These are phyloP conservation scores for Hephaestus fuliginosus DNA, from an alignment of 2,797 vertebrate species.

Conservation along the genomic window DNA sequence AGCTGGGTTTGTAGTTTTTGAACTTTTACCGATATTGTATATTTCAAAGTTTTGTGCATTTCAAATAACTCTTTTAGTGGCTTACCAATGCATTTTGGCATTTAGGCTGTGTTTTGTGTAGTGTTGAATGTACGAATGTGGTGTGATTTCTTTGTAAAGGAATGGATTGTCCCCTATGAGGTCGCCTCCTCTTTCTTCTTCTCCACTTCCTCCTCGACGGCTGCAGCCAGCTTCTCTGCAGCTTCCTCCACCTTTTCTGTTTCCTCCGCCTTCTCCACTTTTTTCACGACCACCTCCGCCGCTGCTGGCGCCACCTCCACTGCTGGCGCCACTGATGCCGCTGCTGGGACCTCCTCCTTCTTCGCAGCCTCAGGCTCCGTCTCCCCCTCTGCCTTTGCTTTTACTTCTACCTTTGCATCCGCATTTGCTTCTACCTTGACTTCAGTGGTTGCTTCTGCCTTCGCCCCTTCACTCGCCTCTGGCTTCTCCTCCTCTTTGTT, in stretches of 20 bases:
- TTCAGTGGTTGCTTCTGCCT: slow-evolving; percentile 34
- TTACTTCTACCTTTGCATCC: slow-evolving; percentile 40
- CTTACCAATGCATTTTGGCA: slow-evolving; percentile 45
- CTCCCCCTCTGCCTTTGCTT: slow-evolving; percentile 56
- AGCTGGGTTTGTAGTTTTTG: slow-evolving; percentile 54
- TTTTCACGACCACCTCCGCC: slow-evolving; percentile 16
- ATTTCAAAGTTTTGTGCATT: slow-evolving; percentile 44
- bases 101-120: slow-evolving; percentile 49
- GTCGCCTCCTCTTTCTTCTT: slow-evolving; percentile 76
- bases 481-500: slow-evolving; percentile 57
- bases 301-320: slow-evolving; percentile 6
- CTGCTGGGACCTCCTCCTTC: slow-evolving; percentile 22
- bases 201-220: slow-evolving; percentile 59
- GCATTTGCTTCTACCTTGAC: slow-evolving; percentile 48
- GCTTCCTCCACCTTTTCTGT: slow-evolving; percentile 61
- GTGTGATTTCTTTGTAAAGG: slow-evolving; percentile 36
- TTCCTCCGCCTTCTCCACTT: slow-evolving; percentile 36
- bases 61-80: slow-evolving; percentile 37
- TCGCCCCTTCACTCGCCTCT: slow-evolving; percentile 30
- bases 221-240: slow-evolving; percentile 45
- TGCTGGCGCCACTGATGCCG: neutral
- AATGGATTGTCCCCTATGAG: slow-evolving; percentile 81
- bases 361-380: slow-evolving; percentile 27
- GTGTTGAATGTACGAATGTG: slow-evolving; percentile 49
- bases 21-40: slow-evolving; percentile 28